Conservation (phyloP, 2,113 vertebrate genomes). For the Daubentonia madagascariensis region DNA sequence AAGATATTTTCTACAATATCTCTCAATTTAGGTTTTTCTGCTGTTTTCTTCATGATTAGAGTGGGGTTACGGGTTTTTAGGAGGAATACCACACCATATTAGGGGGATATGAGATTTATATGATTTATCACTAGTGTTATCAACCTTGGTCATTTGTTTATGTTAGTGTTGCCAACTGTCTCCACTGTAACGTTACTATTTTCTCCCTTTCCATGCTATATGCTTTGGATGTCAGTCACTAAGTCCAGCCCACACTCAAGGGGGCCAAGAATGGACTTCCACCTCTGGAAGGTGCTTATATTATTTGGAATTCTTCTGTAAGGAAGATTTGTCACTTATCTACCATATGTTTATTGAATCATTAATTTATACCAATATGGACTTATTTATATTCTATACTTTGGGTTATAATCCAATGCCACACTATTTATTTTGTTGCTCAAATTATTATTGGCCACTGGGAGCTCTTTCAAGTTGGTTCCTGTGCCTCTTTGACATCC, state of each 20-base stretch:
- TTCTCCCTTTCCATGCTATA: background rate
- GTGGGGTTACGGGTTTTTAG: background rate
- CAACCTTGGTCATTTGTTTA: background rate
- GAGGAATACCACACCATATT: background rate
- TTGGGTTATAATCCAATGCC: background rate
- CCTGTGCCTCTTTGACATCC: background rate
- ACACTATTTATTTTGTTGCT: background rate
- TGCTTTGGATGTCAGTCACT: background rate
- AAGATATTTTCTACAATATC: background rate
- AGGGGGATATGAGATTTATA: fast-evolving
- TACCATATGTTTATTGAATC: background rate
- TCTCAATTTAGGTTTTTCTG: background rate
- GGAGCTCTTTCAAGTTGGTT: background rate
- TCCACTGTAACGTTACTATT: background rate
- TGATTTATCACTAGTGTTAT: background rate
- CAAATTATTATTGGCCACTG: background rate
- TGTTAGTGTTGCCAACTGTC: background rate
- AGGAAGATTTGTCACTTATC: background rate
- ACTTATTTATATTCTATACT: background rate
- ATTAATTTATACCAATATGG: background rate
- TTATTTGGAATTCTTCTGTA: background rate
- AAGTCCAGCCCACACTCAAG: background rate
- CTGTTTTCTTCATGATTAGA: background rate
- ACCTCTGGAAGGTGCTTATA: background rate
- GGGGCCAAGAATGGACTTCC: background rate